phyloP scores from a whole-genome alignment of 2,888 invertebrate species.

The Aelia acuminata region DNA sequence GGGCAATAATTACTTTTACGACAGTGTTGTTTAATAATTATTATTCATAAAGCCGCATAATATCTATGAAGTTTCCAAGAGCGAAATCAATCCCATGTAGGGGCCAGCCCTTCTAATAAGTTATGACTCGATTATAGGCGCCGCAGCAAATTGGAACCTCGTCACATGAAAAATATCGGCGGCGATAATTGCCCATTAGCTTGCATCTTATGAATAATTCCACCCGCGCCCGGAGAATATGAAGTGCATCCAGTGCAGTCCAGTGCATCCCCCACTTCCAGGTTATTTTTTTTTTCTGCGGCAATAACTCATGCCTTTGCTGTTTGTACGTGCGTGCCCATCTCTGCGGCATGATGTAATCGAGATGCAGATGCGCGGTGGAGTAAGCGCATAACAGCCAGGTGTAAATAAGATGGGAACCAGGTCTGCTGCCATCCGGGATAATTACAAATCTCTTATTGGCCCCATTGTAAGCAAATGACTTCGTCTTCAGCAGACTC shows the following conservation, averaged over 20 bases:
- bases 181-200: neutral
- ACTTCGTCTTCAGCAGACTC: neutral
- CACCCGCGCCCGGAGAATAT: conserved; percentile 11
- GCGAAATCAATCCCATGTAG: neutral
- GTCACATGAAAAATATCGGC: conserved; percentile 15
- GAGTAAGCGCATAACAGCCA: neutral
- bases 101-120: neutral
- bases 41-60: neutral
- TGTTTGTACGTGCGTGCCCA: neutral
- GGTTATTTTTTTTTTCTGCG: neutral
- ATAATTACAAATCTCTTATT: neutral
- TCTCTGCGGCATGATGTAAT: neutral
- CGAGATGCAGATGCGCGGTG: neutral
- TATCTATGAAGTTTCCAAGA: neutral
- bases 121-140: neutral
- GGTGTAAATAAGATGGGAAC: neutral
- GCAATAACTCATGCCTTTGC: neutral
- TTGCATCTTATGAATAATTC: conserved; percentile 26
- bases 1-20: neutral
- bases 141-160: conserved; percentile 5
- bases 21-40: neutral
- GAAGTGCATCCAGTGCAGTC: neutral
- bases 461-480: neutral
- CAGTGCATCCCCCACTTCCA: neutral
- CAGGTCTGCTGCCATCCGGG: neutral